Evolutionary conservation across 2,888 invertebrate species (phyloP).

Genomic region (Merodon equestris): DNA sequence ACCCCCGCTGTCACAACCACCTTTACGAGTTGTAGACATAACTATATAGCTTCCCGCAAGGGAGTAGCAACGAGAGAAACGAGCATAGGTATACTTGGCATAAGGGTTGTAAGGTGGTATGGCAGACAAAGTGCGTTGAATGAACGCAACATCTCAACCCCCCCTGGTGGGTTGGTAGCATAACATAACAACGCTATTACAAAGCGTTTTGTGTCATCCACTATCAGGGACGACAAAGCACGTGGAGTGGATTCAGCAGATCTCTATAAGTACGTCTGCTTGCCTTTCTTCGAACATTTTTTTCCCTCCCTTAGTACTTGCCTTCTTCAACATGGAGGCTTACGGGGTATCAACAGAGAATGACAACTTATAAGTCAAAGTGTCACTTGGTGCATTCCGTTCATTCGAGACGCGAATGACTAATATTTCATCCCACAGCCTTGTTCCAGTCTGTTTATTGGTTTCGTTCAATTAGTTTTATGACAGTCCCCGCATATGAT

Average conservation of each 20-base stretch:
- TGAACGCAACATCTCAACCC: neutral
- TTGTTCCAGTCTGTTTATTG: conserved; percentile 42
- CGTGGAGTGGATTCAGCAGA: conserved; percentile 43
- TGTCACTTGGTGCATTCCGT: conserved; percentile 48
- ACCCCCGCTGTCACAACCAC: neutral
- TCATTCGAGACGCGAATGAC: no score
- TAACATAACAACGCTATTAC: conserved; percentile 36
- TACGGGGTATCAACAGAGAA: neutral
- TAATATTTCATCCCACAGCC: conserved; percentile 6
- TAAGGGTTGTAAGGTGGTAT: neutral
- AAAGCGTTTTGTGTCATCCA: conserved; percentile 51
- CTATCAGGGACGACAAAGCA: conserved; percentile 4
- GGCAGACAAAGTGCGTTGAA: conserved; percentile 11
- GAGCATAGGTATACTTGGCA: conserved; percentile 24
- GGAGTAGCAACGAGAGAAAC: neutral
- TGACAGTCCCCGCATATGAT: conserved; percentile 36
- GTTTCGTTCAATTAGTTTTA: conserved; percentile 58
- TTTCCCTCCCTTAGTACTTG: conserved; percentile 15
- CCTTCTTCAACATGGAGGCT: conserved; percentile 20
- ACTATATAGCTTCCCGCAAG: conserved; percentile 6
- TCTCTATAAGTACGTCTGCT: conserved; percentile 37
- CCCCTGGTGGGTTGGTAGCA: conserved; percentile 24
- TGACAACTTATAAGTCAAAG: conserved; percentile 44
- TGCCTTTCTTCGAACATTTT: conserved; percentile 4
- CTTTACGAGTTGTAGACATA: neutral